Conservation (phyloP, 2,113 vertebrate species). For the Formicarius rufipectus region DNA sequence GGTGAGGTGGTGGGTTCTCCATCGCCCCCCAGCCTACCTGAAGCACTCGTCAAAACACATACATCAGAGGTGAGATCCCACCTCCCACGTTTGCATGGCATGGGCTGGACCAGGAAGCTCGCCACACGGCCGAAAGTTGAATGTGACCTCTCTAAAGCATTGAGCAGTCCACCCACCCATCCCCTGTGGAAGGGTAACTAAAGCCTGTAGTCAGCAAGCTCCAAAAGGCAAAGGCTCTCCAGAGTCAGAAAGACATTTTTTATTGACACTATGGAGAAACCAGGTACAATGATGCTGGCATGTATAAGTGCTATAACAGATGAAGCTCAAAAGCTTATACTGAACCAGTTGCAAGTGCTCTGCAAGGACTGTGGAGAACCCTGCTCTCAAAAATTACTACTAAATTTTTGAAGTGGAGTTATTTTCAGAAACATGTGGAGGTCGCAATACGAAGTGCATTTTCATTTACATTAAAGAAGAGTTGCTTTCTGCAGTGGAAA, state of each 20-base stretch:
- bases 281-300: neutral
- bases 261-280: neutral
- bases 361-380: neutral
- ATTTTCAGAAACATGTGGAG: neutral
- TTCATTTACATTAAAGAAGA: neutral
- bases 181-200: neutral
- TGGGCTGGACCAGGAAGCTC: neutral
- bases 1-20: neutral
- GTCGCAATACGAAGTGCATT: neutral
- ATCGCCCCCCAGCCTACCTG: neutral
- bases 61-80: neutral
- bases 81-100: rapidly evolving
- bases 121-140: neutral
- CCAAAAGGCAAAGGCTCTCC: neutral
- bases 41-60: rapidly evolving
- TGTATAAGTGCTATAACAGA: neutral
- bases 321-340: neutral
- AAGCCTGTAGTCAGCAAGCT: neutral
- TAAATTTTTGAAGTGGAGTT: neutral
- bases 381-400: neutral
- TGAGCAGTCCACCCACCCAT: neutral
- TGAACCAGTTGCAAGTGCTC: neutral
- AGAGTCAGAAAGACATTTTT: neutral
- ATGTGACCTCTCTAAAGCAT: neutral
- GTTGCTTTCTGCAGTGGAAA: neutral